Conservation (phyloP, 1,140 invertebrate genomes). For the Aphidius ervi region DNA sequence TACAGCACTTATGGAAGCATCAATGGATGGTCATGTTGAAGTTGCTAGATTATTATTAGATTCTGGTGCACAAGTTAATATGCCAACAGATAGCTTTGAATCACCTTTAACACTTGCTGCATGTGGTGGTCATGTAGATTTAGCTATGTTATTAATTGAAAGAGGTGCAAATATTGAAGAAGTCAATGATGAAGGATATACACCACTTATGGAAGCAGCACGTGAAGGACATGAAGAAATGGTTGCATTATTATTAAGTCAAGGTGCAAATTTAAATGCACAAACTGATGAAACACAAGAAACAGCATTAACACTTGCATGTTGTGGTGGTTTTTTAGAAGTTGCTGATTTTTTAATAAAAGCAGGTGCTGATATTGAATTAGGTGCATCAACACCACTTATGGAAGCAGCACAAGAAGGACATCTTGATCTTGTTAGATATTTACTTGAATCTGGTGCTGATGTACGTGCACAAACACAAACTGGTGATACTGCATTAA, state of each 20-base stretch:
- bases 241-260: constrained; percentile 88
- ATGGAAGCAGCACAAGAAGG: constrained; percentile 99
- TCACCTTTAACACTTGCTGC: constrained; percentile 96
- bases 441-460: constrained; percentile 78
- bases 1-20: constrained; percentile 98
- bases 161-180: constrained; percentile 98
- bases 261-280: constrained; percentile 95
- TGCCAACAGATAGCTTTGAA: constrained; percentile 99
- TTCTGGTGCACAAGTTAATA: constrained; percentile 97
- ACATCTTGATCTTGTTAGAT: constrained; percentile 88
- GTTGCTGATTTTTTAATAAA: constrained; percentile 96
- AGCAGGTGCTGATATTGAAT: constrained; percentile 90
- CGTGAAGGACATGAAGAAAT: constrained; percentile 98
- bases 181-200: constrained; percentile 99
- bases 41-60: constrained; percentile 88
- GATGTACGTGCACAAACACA: constrained; percentile 91
- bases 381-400: constrained; percentile 93
- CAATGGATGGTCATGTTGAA: constrained; percentile 99
- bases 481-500: constrained; percentile 94
- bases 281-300: constrained; percentile 98
- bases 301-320: constrained; percentile 93
- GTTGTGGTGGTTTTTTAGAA: constrained; percentile 95
- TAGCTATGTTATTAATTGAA: constrained; percentile 92
- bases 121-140: constrained; percentile 96
- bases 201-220: constrained; percentile 97